Evolutionary conservation across 1,140 invertebrate species (phyloP), one percentile per base, ranked within the genome.

Genomic region (Pseudomyrmex gracilis): DNA sequence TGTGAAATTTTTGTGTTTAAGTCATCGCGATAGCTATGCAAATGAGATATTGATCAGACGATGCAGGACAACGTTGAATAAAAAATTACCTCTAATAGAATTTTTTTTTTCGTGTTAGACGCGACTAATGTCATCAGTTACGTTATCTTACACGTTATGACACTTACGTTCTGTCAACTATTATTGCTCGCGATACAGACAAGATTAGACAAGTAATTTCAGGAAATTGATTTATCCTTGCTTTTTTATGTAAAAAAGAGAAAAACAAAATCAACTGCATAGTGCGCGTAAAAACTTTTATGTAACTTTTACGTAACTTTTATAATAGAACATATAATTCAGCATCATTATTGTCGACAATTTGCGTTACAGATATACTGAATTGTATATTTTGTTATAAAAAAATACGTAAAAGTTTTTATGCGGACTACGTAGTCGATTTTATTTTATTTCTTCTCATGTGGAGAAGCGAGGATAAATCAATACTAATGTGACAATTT

Each of bases 181-280:
- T 85, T 58, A 55, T 77, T 51, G 13, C 73, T 58, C 12, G 24
- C n/a, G 73, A 67, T 63, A 53, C 17, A 1, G 9, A 3, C 71
- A 85, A n/a, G n/a, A 64, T 85, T 73, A 60, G 9, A 71, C 60
- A 58, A 82, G 8, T 55, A 71, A 83, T 87, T 87, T 83, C 49
- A 68, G 60, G 57, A 49, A 78, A 77, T 86, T 66, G 17, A 22
- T 22, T 68, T 34, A 53, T 20, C 9, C 12, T 15, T 24, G 45
- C n/a, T 1, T 47, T 0, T 13, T 49, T 22, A 61, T 5, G 15
- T n/a, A 51, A 63, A n/a, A 20, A 0, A 17, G n/a, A 43, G 15
- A 66, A 73, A 1, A 20, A 34, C 51, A 10, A 74, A 12, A 58
- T 60, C 45, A n/a, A 20, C 24, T 43, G 4, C 20, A n/a, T n/a